Base-by-base conservation (phyloP, 2,113 vertebrate genomes). In the Aviceda subcristata region DNA sequence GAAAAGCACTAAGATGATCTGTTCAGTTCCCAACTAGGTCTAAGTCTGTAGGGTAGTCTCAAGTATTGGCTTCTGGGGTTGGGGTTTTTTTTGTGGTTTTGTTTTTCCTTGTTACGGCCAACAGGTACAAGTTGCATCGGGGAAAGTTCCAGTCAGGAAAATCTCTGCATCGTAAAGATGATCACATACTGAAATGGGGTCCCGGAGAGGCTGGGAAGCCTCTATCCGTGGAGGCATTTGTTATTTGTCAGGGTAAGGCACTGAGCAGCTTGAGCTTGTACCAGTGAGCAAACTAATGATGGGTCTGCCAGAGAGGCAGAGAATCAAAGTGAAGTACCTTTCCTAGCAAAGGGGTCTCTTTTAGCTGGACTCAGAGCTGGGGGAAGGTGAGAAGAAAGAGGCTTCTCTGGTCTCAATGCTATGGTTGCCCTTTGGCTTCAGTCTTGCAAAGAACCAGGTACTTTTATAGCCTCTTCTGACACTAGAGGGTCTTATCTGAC, bases 91-190 rank as follows among this genome's bases (percentile, higher is more conserved):
- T 53, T 18, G 11, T 39, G 11, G 6, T 3, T 86, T 80, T 69
- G 4, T 39, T 68, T 62, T 79, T 67, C 30, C 13, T 74, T n/a
- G 6, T 26, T 53, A 0, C 8, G 48, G 63, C 13, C 22, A 62
- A 38, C 45, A 71, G 29, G 23, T 39, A 48, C 19, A 62, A 46
- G 46, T 41, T 63, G 9, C 43, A 2, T 16, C 36, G 50, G 45
- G 23, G 23, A 74, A 29, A 41, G 18, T 43, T 63, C 8, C 6
- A 4, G 3, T 56, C 20, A 26, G 67, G 45, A 32, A 66, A 90
- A 57, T 38, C 0, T 14, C 27, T 67, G 41, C 0, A 1, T 39
- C 0, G 0, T 21, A 23, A 55, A 36, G 36, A 34, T 39, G 23
- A 29, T 48, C 7, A 15, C 6, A 43, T 8, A 10, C 18, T 66